Evolutionary conservation across 2,797 vertebrate genomes (phyloP).

Genomic region (Propithecus perrieri): DNA sequence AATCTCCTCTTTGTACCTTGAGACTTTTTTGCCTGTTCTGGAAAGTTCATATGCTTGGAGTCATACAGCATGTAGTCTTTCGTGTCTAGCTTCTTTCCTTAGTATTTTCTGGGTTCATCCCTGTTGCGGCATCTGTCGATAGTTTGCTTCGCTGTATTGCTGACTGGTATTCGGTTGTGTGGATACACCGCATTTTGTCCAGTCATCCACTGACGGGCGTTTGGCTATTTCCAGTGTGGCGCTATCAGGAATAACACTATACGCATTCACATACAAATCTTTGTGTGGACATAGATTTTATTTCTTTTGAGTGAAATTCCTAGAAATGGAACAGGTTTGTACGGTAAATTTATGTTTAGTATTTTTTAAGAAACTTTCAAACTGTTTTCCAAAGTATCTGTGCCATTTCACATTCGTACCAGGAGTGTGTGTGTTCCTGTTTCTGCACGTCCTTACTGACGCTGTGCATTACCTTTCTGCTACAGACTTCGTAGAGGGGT

Average conservation of each 20-base stretch:
- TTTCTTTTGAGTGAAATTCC: background rate
- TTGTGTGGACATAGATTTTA: background rate
- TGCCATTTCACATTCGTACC: background rate
- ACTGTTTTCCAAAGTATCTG: background rate
- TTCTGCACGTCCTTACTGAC: background rate
- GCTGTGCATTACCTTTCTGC: background rate
- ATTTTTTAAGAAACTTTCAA: too few relatives aligned
- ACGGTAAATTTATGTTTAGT: background rate
- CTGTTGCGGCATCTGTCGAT: background rate
- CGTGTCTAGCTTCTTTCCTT: background rate
- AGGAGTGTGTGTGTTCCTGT: background rate
- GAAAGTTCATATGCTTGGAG: background rate
- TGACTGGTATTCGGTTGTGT: background rate
- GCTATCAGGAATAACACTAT: background rate
- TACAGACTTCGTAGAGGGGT: background rate
- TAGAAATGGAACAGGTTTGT: background rate
- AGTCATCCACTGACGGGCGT: background rate
- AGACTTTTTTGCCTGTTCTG: background rate
- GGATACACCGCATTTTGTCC: background rate
- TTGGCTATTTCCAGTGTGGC: background rate
- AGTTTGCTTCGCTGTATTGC: background rate
- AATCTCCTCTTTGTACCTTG: background rate
- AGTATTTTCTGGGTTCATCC: background rate
- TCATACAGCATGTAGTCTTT: background rate
- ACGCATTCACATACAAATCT: background rate